Base-by-base conservation (phyloP, 1,140 invertebrate genomes). In the Rhyacophila brunnea region DNA sequence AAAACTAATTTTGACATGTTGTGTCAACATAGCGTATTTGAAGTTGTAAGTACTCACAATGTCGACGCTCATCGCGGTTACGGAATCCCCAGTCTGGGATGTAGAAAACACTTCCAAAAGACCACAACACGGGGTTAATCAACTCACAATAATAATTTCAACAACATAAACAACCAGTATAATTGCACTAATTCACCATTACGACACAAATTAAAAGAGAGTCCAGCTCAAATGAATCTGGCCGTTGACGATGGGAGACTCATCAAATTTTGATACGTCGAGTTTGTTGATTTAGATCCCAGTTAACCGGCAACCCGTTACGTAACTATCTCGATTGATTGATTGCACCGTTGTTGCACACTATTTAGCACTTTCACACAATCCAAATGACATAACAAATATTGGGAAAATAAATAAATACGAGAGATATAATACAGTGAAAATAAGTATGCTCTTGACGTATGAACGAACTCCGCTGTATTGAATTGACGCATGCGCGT, bases 361-460 rank as follows among this genome's bases (percentile, higher is more conserved):
- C 23, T 28, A 28, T 28, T 28, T 28, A 3, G 34, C 40, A 54
- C 52, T 54, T 54, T 54, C 52, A 54, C 52, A 44, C 13, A 36
- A 15, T 42, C 10, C 42, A 46, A 54, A 35, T 46, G 52, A 54
- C 52, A 54, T 54, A 54, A 54, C 15, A 45, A 54, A 54, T 34
- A 34, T 19, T 45, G 13, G 42, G 28, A 45, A 53, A 54, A 54
- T 45, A 54, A 54, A 45, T 54, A 54, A 54, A 45, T 18, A 13
- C 38, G 48, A 51, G 20, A 19, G 52, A 17, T 14, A 35, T 42
- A 19, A 28, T 9, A 28, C 23, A 28, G 23, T 28, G 23, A 28
- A 28, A 28, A 28, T 28, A 28, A 9, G 9, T 28, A 28, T 28
- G 28, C 11, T n/a, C 17, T 19, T 50, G 48, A 50, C 48, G 48